Base-by-base conservation (phyloP, 2,888 invertebrate genomes). In the Brenthis hecate region DNA sequence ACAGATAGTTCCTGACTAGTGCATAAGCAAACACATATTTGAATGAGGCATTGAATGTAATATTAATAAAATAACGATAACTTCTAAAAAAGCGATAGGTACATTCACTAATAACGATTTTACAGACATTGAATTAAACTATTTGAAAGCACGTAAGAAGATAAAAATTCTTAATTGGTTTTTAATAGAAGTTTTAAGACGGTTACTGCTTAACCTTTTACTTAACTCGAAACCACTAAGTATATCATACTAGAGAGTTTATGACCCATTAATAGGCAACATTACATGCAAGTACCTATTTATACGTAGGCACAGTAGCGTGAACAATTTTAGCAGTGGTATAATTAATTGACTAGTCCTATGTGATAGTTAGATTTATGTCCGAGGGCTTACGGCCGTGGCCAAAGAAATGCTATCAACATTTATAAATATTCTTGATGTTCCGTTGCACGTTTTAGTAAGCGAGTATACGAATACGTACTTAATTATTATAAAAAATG, bases 271-370 rank as follows among this genome's bases (percentile, higher is more conserved):
- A 77, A 75, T 73, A 72, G 73, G 70, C 69, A 66, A 72, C 73
- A 75, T 75, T 75, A 77, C 75, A 76, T 75, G 73, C 70, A 71
- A 72, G 74, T 72, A 73, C 72, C 73, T 74, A 73, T 75, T 75
- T 75, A 72, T 75, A 74, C 70, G 74, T 74, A 74, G 73, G 71
- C 75, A 76, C 74, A 77, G 73, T 69, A 71, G 74, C 77, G 78
- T 78, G 76, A 78, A 76, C 77, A 78, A 76, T 78, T 78, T 76
- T 78, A 76, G 78, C 75, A 73, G 69, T 72, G 70, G 71, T 68
- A 73, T 76, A 77, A 77, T 77, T 77, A 75, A 78, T 75, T 76
- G 75, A 71, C 72, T 71, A 64, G 71, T 71, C 71, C 72, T 72
- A 73, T 73, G 73, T 75, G 72, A 75, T 75, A 72, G 68, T 70